Base-by-base conservation (phyloP, 1,140 invertebrate genomes). In the Brachionus paranguensis region DNA sequence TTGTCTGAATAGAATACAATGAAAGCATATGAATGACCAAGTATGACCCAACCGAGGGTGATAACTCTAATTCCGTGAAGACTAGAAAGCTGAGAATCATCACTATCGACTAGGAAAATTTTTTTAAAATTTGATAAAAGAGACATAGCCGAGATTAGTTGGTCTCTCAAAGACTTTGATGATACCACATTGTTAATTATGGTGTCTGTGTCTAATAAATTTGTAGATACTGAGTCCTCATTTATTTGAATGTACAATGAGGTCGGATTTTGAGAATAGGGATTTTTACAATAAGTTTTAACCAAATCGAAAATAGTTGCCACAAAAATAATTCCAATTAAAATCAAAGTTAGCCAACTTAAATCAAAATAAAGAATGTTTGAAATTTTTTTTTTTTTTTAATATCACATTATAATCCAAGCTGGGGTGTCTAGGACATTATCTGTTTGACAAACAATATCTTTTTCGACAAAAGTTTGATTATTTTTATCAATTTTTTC, bases 91-190 rank as follows among this genome's bases (percentile, higher is more conserved):
- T 79, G 43, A 37, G 24, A 29, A 2, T 79, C 76, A 27, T 17
- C 45, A 14, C 2, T 17, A 7, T n/a, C 12, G 17, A 27, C 7
- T 6, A 37, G 6, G 24, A 79, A 79, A 37, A 79, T 60, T 64
- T 79, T 79, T n/a, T 60, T 79, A 27, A 64, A 79, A 41, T 79
- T 79, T 79, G 76, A 60, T 10, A 33, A 14, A 3, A 64, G n/a
- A 0, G 76, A 79, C 8, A 55, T 29, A 79, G 50, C 29, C 6
- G 17, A 33, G 3, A 79, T 55, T 0, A 79, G n/a, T 79, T 53
- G 68, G 17, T 72, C 68, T 3, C 2, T 43, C 17, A 72, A 43
- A 10, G 33, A 14, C 41, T 20, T 72, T 1, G 33, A 10, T 43
- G 37, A 4, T 17, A 8, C 33, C 41, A 17, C 37, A 11, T 72